Evolutionary conservation across 2,888 invertebrate genomes (phyloP), one percentile per base, ranked within the genome.

Genomic region (Erynnis tages): DNA sequence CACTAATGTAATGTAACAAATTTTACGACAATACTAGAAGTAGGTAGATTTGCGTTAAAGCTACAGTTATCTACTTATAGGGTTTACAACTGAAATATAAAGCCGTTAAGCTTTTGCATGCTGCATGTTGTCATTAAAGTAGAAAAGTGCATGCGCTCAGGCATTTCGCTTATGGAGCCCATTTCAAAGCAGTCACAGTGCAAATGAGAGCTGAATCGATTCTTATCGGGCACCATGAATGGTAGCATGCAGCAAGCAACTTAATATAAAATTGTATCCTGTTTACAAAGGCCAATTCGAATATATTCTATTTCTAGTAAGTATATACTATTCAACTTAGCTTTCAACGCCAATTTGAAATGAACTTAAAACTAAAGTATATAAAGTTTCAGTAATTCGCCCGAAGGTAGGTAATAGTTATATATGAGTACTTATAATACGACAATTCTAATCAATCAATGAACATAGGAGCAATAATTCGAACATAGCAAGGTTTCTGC

Each of bases 161-260:
- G 73, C 66, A 69, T 61, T 52, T 53, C 58, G 54, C 43, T 43
- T 43, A 60, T 62, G 66, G 69, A 67, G 59, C 65, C 72, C 65
- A 68, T 61, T 58, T 52, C 19, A 62, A 80, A 79, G 75, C 73
- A 65, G 58, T 73, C 64, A 55, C 61, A 66, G 79, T 81, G 79
- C 77, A 75, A 71, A 52, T 52, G 44, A 52, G 50, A 52, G 50
- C 50, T 66, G 63, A 73, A 70, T 67, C 68, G 66, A 61, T 67
- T 58, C 59, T 57, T 47, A 53, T 61, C 68, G 67, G 69, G 71
- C 76, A 69, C 58, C 54, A 67, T 71, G 66, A 69, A 65, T 68
- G 66, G 69, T 71, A 77, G 76, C 89, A 89, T 89, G 88, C 89
- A 88, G 89, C 88, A 87, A 82, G 86, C 89, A 88, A 88, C 82